Evolutionary conservation across 1,140 invertebrate species (phyloP).

Genomic region (Drosophila subpulchrella): DNA sequence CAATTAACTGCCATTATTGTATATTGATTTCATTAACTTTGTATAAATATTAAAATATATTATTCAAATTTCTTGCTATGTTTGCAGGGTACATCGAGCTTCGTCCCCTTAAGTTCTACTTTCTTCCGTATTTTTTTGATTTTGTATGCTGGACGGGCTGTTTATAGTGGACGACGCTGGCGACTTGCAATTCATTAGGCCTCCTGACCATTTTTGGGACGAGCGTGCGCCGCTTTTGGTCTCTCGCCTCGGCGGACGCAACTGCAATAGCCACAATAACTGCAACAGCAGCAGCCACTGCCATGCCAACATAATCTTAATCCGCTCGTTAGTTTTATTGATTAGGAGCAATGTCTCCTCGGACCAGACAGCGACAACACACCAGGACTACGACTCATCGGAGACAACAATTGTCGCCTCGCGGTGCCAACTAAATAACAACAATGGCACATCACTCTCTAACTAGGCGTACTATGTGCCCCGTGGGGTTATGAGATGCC

Average conservation of each 20-base stretch:
- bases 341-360: constrained; percentile 73
- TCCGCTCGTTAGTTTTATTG: constrained; percentile 82
- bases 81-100: neutral
- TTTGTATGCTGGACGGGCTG: constrained; percentile 61
- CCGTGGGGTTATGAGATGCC: constrained; percentile 57
- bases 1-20: no score
- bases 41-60: no score
- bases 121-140: constrained; percentile 34
- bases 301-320: constrained; percentile 75
- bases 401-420: constrained; percentile 83
- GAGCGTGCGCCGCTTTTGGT: constrained; percentile 79
- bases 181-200: constrained; percentile 77
- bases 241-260: constrained; percentile 49
- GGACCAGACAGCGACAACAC: constrained; percentile 45
- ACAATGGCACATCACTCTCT: constrained; percentile 61
- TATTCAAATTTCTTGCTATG: neutral
- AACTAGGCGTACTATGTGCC: constrained; percentile 63
- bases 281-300: constrained; percentile 33
- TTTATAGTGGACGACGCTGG: constrained; percentile 24
- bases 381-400: constrained; percentile 67
- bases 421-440: constrained; percentile 78
- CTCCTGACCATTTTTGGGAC: constrained; percentile 74
- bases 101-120: neutral
- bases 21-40: no score
- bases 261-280: neutral